phyloP scores from a whole-genome alignment of 2,113 vertebrate species.

The Callipepla squamata region DNA sequence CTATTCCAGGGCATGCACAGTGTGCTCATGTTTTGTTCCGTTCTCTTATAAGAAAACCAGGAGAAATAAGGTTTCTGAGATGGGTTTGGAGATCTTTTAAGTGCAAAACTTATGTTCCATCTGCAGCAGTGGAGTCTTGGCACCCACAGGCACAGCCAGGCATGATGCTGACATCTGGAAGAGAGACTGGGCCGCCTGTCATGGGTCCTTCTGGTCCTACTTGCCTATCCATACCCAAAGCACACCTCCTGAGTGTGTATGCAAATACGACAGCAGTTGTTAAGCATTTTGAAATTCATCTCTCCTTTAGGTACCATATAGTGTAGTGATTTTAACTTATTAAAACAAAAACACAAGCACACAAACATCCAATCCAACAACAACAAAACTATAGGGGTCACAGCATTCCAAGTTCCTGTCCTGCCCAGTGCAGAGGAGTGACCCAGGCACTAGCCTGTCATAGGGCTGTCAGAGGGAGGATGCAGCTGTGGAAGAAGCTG shows the following conservation, averaged over 20 bases:
- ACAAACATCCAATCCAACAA: neutral
- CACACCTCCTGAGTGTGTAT: fast-evolving
- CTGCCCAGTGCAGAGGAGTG: neutral
- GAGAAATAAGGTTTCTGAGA: neutral
- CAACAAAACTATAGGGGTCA: neutral
- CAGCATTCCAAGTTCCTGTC: neutral
- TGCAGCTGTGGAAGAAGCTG: neutral
- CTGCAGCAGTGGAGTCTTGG: neutral
- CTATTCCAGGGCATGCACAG: neutral
- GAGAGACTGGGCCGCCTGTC: neutral
- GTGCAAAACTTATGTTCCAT: fast-evolving
- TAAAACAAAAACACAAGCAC: neutral
- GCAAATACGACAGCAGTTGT: no score
- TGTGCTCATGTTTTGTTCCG: neutral
- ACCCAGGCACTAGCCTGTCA: neutral
- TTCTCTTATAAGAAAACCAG: neutral
- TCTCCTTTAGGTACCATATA: neutral
- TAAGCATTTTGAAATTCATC: neutral
- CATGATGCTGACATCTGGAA: neutral
- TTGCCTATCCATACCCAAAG: neutral
- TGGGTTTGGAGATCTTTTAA: neutral
- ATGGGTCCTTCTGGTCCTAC: neutral
- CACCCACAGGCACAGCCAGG: neutral
- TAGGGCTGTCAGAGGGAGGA: neutral
- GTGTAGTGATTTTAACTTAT: neutral